Base-by-base conservation (phyloP, 2,888 invertebrate genomes). In the Trichacis sp. region DNA sequence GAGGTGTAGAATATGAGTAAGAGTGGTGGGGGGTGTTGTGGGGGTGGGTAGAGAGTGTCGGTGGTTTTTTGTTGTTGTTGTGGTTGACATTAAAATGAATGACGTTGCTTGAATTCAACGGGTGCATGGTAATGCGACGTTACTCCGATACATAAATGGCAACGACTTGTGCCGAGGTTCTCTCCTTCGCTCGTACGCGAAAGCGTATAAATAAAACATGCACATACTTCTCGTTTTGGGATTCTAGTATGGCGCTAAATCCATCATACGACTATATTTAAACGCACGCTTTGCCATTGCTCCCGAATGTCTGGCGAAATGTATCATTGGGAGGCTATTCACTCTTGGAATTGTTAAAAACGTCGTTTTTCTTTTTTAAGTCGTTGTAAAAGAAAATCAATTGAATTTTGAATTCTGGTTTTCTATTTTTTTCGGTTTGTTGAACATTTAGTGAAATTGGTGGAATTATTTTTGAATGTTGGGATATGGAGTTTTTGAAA, bases 221-320 rank as follows among this genome's bases (percentile, higher is more conserved):
- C 59, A 63, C 73, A 74, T 78, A 72, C 73, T 73, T 71, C 72
- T 77, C 61, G 68, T 76, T 81, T 77, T 78, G 76, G 75, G 73
- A 79, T 80, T 79, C 76, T 77, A 73, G 61, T 65, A 60, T 65
- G 69, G 73, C 64, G 74, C 77, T 75, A 77, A 76, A 78, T 78
- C 66, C 71, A 75, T 24, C 24, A 24, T 24, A 5, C 24, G 24
- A 24, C 24, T 24, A 24, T 71, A 73, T 77, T 38, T 38, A 38
- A 12, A 14, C 38, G 38, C 38, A 38, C 53, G 45, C 30, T 6
- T 8, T 29, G 42, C 42, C 14, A 43, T 54, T 60, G 42, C 49
- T 38, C 47, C 12, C 36, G 45, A 18, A n/a, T n/a, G 24, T 19
- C 38, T 29, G 24, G 38, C 55, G 47, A 19, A 51, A 51, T 52